Evolutionary conservation across 2,797 vertebrate genomes (phyloP).

Genomic region (Mergus octosetaceus): DNA sequence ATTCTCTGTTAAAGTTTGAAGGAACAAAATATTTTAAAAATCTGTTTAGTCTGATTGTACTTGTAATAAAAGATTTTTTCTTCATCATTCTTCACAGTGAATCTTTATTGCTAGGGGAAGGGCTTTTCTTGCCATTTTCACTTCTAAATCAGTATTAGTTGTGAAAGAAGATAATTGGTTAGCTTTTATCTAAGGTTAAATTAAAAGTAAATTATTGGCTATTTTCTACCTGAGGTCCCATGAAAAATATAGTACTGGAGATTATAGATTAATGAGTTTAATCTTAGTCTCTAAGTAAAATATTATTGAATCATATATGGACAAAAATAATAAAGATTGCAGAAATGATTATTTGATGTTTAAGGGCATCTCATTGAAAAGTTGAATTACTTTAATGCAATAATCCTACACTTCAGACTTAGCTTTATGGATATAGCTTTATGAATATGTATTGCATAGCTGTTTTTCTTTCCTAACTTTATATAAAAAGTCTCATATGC

Average conservation of each 20-base stretch:
- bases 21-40: background rate
- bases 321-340: constrained; percentile 3
- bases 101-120: background rate
- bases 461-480: constrained; percentile 42
- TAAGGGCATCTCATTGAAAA: constrained; percentile 48
- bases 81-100: background rate
- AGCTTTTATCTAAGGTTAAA: background rate
- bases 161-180: background rate
- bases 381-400: constrained; percentile 30
- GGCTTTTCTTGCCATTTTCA: background rate
- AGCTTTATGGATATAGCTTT: constrained; percentile 12
- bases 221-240: background rate
- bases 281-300: background rate
- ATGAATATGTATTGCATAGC: constrained; percentile 50
- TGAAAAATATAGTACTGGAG: background rate
- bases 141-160: background rate
- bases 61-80: background rate
- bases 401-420: background rate
- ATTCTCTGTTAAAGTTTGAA: background rate
- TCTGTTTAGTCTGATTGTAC: background rate
- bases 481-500: constrained; percentile 27
- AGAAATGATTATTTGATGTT: constrained; percentile 39
- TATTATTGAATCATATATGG: background rate
- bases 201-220: background rate
- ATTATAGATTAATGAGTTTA: constrained; percentile 33